phyloP scores from a whole-genome alignment of 2,888 invertebrate genomes.

The Drosophila conformis region DNA sequence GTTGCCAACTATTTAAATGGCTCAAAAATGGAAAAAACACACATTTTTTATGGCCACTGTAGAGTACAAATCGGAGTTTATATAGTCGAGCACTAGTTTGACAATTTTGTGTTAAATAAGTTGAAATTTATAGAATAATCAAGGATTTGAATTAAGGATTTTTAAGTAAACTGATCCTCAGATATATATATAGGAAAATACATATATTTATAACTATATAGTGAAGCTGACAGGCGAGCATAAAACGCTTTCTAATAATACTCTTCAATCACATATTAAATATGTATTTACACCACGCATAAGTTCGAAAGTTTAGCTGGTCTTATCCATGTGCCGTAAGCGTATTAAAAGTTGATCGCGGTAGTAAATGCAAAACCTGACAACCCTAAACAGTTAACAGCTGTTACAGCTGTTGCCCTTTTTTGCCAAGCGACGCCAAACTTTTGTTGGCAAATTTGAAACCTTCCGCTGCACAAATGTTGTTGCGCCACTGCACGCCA shows the following conservation, averaged over 20 bases:
- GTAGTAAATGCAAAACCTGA: constrained; percentile 7
- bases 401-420: constrained; percentile 40
- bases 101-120: neutral
- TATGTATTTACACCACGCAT: neutral
- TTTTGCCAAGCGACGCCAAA: constrained; percentile 58
- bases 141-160: too few species aligned
- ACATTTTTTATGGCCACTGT: neutral
- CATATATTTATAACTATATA: too few species aligned
- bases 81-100: neutral
- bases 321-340: neutral
- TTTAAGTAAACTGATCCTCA: neutral
- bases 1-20: constrained; percentile 13
- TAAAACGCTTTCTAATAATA: neutral
- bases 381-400: constrained; percentile 39
- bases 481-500: constrained; percentile 48
- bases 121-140: too few species aligned
- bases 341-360: neutral
- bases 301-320: neutral
- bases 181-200: neutral
- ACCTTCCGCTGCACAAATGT: constrained; percentile 44
- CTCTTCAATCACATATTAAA: neutral
- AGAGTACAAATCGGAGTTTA: neutral
- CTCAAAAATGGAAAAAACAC: neutral
- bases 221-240: neutral
- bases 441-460: constrained; percentile 57